Conservation (phyloP, 2,113 vertebrate species). For the Ctenomys sociabilis region DNA sequence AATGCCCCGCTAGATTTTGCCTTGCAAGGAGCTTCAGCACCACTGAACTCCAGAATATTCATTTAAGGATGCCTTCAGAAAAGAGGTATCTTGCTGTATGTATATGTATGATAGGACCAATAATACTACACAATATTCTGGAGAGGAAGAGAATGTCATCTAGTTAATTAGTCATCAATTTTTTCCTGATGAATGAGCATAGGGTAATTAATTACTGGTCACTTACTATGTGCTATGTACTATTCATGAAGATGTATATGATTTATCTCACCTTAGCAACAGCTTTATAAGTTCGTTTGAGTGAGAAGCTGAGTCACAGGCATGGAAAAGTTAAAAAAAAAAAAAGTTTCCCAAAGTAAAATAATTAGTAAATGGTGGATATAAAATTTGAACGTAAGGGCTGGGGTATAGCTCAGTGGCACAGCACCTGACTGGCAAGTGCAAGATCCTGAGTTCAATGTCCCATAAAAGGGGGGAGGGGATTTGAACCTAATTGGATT, state of each 20-base stretch:
- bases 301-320: neutral
- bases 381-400: neutral
- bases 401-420: no score
- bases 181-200: constrained; percentile 31
- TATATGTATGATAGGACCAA: neutral
- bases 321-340: neutral
- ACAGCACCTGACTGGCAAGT: no score
- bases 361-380: neutral
- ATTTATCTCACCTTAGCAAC: neutral
- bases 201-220: constrained; percentile 9
- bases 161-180: neutral
- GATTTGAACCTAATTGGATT: neutral
- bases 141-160: neutral
- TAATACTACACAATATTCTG: neutral
- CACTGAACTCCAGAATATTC: neutral
- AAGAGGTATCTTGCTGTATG: neutral
- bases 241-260: neutral
- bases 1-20: constrained; percentile 32
- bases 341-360: constrained; percentile 6
- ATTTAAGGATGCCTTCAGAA: constrained; percentile 22
- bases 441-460: no score
- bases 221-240: neutral
- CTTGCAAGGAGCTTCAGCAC: neutral
- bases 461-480: no score
- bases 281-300: neutral